Evolutionary conservation across 2,797 vertebrate genomes (phyloP), one percentile per base, ranked within the genome.

Genomic region (Gymnodraco acuticeps): DNA sequence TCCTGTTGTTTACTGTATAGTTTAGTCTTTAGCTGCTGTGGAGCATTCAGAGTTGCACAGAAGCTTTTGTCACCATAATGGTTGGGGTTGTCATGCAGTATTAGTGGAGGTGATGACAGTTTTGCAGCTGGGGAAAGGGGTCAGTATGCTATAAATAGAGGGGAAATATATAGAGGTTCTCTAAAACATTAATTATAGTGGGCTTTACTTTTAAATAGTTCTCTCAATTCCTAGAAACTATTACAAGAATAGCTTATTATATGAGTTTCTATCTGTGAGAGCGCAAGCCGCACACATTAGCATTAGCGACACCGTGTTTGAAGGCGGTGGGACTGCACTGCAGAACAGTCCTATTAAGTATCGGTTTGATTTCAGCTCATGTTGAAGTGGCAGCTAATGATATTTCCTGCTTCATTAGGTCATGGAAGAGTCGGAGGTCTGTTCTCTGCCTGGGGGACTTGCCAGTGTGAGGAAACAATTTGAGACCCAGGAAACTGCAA

Each of bases 391-490:
- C 72, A 80, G 83, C 65, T 90, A 89, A 80, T 78, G 82, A 90
- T 94, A 84, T 91, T 92, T 95, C 89, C 90, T 91, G 89, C 92
- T 85, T 85, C 88, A 79, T 86, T 90, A 99, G 97, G 93, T 94
- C 92, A 93, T 96, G 93, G 97, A 98, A 85, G 97, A 97, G 86
- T 93, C 89, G n/a, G 96, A 96, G 84, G 93, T 95, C 80, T 96
- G 95, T 84, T 95, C 95, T 47, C 94, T 98, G 91, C 95, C 97
- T 73, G 97, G 97, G 81, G 97, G 97, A 83, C 88, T 98, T 73
- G 97, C 96, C 90, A 96, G 95, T 66, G 92, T 98, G 91, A 97
- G 96, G 86, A 97, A 95, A 94, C 97, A 97, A 75, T 98, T 99
- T 70, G 97, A 98, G 87, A 96, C 89, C 85, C 95, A 94, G 50